Percentiles rank a stretch among this genome's conserved stretches.
These are phyloP conservation scores for Perithous albicinctus DNA, from an alignment of 2,888 invertebrate genomes.

Conservation along the genomic window DNA sequence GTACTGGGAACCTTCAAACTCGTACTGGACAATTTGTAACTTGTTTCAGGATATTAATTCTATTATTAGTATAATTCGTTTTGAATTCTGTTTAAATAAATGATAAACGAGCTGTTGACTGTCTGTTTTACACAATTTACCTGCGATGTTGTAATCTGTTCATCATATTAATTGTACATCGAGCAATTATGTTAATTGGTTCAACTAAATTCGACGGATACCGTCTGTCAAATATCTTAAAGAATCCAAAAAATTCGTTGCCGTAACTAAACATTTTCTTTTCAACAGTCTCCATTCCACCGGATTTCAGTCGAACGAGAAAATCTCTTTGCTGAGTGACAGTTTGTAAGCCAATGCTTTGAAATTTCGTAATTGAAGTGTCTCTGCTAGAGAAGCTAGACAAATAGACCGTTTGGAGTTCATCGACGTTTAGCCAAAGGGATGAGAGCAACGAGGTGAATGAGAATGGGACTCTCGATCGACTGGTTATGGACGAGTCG, in stretches of 20 bases:
- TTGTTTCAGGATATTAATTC: too few relatives aligned
- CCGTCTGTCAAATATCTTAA: too few relatives aligned
- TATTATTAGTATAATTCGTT: not conserved
- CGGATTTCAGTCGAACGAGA: too few relatives aligned
- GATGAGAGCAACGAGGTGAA: constrained; percentile 54
- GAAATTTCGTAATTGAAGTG: not conserved
- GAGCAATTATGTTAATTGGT: too few relatives aligned
- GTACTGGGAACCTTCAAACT: too few relatives aligned
- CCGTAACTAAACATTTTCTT: too few relatives aligned
- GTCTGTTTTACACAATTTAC: not conserved
- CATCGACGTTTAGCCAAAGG: constrained; percentile 47
- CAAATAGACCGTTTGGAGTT: constrained; percentile 27
- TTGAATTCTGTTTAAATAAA: not conserved
- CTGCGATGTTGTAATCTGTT: not conserved
- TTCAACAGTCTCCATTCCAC: too few relatives aligned
- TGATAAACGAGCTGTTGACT: not conserved
- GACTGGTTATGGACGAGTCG: constrained; percentile 58
- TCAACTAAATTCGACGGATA: too few relatives aligned
- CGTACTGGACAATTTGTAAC: too few relatives aligned
- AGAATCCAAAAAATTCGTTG: too few relatives aligned
- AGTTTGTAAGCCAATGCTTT: not conserved
- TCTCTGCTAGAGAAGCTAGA: not conserved
- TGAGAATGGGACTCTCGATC: constrained; percentile 59
- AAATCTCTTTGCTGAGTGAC: too few relatives aligned
- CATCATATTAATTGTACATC: too few relatives aligned